A percentile compares a stretch with the other conserved stretches of the same genome.
Evolutionary conservation across 2,113 vertebrate genomes (phyloP).

Genomic region (Channa maculata): DNA sequence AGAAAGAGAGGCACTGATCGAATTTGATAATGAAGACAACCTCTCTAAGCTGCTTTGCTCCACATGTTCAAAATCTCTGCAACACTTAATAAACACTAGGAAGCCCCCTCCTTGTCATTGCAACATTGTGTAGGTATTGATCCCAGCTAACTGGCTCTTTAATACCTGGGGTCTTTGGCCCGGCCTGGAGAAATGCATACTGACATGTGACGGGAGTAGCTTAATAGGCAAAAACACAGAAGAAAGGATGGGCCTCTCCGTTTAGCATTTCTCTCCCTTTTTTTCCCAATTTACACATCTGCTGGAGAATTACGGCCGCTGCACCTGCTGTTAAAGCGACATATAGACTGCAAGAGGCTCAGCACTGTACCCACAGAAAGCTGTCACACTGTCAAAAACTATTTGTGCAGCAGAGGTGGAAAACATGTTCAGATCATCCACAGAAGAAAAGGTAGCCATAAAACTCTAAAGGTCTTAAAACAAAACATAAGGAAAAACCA

Average conservation of each 20-base stretch:
- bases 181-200: conserved; percentile 74
- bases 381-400: conserved; percentile 75
- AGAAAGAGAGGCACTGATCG: conserved; percentile 78
- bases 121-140: conserved; percentile 86
- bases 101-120: conserved; percentile 75
- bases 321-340: conserved; percentile 78
- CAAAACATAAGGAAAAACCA: neutral
- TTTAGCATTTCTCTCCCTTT: conserved; percentile 76
- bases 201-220: conserved; percentile 80
- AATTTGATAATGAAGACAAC: conserved; percentile 86
- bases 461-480: fast-evolving
- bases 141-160: conserved; percentile 78
- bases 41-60: conserved; percentile 82
- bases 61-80: conserved; percentile 82
- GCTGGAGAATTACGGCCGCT: conserved; percentile 69
- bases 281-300: conserved; percentile 81
- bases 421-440: conserved; percentile 11
- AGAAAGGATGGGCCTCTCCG: conserved; percentile 80
- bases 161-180: conserved; percentile 81
- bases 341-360: conserved; percentile 43
- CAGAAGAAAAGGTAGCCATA: neutral
- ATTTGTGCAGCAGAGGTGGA: conserved; percentile 51
- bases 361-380: conserved; percentile 31
- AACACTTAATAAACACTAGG: conserved; percentile 76
- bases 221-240: conserved; percentile 75